These are phyloP conservation scores for Thalassoma bifasciatum DNA, from an alignment of 2,113 vertebrate genomes.

Conservation along the genomic window DNA sequence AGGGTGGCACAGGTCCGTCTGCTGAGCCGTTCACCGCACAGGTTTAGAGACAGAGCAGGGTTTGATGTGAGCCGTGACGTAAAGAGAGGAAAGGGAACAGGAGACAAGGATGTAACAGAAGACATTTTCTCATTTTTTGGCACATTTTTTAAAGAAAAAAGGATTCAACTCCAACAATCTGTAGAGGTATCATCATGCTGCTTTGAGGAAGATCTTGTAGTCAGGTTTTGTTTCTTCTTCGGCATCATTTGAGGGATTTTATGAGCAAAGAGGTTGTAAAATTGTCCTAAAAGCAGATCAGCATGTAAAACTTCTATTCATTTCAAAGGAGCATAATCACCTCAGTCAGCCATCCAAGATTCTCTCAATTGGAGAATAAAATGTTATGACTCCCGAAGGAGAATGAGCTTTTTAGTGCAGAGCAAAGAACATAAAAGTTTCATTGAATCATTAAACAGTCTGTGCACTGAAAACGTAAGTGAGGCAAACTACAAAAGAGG, in stretches of 20 bases:
- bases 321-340: constrained; percentile 5
- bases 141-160: neutral
- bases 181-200: constrained; percentile 15
- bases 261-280: neutral
- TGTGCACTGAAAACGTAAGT: neutral
- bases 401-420: neutral
- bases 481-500: neutral
- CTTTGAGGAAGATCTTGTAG: neutral
- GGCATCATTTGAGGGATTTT: neutral
- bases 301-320: neutral
- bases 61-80: neutral
- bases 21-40: neutral
- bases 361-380: neutral
- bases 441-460: neutral
- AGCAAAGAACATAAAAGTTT: neutral
- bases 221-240: neutral
- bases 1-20: constrained; percentile 88
- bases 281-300: neutral
- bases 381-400: neutral
- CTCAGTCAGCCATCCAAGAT: neutral
- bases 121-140: constrained; percentile 4
- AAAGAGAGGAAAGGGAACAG: neutral
- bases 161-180: constrained; percentile 25
- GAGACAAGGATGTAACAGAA: neutral
- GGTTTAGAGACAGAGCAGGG: neutral